Conservation (phyloP, 2,797 vertebrate genomes). For the Spheniscus humboldti region DNA sequence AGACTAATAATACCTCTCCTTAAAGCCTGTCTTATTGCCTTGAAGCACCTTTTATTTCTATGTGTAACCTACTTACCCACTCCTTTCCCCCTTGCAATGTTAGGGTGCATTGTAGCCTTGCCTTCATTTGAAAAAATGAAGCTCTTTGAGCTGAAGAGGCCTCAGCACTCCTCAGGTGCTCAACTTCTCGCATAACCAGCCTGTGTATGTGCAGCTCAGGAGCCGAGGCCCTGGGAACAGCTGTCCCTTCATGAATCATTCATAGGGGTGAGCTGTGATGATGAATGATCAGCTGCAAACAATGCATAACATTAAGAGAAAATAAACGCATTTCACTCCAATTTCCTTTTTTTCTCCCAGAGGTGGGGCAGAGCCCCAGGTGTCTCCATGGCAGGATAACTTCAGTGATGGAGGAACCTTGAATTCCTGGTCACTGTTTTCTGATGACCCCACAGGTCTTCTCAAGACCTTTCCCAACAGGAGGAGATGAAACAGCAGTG, state of each 20-base stretch:
- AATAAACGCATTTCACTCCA: neutral
- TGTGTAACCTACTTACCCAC: neutral
- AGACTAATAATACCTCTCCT: neutral
- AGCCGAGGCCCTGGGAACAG: neutral
- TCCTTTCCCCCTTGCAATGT: neutral
- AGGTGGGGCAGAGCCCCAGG: neutral
- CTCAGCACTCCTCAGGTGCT: neutral
- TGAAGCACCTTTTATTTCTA: neutral
- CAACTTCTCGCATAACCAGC: neutral
- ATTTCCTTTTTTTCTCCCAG: neutral
- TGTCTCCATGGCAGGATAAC: neutral
- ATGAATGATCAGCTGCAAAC: slow-evolving; percentile 36
- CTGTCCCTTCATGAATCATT: slow-evolving; percentile 56
- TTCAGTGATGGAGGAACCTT: neutral
- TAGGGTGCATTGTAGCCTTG: neutral
- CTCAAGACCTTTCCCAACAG: neutral
- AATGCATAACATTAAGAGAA: slow-evolving; percentile 24
- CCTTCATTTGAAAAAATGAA: neutral
- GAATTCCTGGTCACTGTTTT: neutral
- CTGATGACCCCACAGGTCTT: neutral
- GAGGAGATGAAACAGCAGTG: neutral
- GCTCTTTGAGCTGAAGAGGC: neutral
- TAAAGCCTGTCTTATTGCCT: neutral
- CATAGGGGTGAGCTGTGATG: neutral
- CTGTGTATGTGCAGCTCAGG: neutral